Percentiles rank a stretch among this genome's conserved stretches.
Evolutionary conservation across 2,797 vertebrate species (phyloP).

Genomic region (Parauchenoglanis ngamensis): DNA sequence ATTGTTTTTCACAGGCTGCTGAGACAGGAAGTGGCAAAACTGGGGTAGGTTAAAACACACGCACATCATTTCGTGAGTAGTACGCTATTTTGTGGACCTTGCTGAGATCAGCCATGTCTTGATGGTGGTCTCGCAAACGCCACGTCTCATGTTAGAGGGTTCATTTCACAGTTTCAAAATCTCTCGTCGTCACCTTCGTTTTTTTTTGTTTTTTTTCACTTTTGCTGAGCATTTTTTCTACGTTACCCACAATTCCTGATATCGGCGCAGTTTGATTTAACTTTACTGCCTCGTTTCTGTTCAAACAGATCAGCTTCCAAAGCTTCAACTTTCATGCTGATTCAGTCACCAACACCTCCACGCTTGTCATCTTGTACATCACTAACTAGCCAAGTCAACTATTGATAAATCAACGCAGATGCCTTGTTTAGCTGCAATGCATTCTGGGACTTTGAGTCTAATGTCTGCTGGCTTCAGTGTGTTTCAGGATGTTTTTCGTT

Average conservation of each 20-base stretch:
- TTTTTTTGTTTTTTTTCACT: too few relatives aligned
- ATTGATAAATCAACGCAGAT: background rate
- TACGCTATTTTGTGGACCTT: background rate
- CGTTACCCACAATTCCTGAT: too few relatives aligned
- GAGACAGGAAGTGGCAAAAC: slow-evolving; percentile 99
- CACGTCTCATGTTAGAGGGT: too few relatives aligned
- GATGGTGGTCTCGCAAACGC: too few relatives aligned
- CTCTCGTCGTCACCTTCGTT: too few relatives aligned
- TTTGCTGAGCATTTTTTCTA: too few relatives aligned
- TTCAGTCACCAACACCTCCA: too few relatives aligned
- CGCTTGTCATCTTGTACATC: background rate
- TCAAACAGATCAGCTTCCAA: too few relatives aligned
- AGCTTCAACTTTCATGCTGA: background rate
- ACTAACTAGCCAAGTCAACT: background rate
- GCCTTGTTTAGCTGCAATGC: background rate
- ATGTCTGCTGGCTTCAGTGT: background rate
- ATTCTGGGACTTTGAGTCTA: background rate
- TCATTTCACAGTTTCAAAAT: too few relatives aligned
- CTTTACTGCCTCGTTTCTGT: too few relatives aligned
- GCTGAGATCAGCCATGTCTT: background rate
- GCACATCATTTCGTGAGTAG: background rate
- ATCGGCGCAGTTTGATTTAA: too few relatives aligned
- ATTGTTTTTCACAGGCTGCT: slow-evolving; percentile 80
- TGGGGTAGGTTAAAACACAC: slow-evolving; percentile 82
- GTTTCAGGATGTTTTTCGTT: background rate